Conservation (phyloP, 2,888 invertebrate species). For the Drosophila anomelani region DNA sequence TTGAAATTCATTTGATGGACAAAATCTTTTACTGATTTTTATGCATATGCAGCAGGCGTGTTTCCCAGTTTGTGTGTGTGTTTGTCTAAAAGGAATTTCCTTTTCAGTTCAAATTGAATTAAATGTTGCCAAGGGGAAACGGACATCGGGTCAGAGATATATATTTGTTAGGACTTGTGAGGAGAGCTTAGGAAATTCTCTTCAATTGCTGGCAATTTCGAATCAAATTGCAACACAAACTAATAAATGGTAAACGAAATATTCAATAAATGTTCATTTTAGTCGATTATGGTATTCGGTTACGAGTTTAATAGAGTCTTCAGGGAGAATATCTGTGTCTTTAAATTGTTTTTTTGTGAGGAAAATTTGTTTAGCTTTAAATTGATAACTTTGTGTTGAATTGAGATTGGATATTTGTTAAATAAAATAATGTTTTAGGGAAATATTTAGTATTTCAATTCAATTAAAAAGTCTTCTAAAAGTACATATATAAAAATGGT, state of each 20-base stretch:
- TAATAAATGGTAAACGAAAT: constrained; percentile 11
- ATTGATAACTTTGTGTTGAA: too few species aligned
- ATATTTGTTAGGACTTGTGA: neutral
- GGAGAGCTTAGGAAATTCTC: constrained; percentile 6
- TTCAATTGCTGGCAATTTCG: constrained; percentile 16
- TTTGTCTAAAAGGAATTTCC: constrained; percentile 32
- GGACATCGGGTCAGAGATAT: constrained; percentile 6
- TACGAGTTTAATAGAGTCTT: constrained; percentile 11
- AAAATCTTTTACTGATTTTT: constrained; percentile 56
- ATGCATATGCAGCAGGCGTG: constrained; percentile 35
- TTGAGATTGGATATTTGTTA: too few species aligned
- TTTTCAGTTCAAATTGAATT: constrained; percentile 45
- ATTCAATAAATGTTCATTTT: constrained; percentile 9
- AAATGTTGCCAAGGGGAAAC: constrained; percentile 31
- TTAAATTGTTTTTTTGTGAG: neutral
- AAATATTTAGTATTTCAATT: too few species aligned
- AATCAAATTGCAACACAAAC: constrained; percentile 17
- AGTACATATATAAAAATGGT: too few species aligned
- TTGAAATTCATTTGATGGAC: constrained; percentile 66
- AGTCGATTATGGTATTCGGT: constrained; percentile 18
- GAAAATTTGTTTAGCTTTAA: too few species aligned
- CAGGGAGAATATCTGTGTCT: neutral
- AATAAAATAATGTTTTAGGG: too few species aligned
- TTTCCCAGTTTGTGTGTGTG: neutral
- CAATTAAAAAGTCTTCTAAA: too few species aligned